phyloP scores from a whole-genome alignment of 1,140 invertebrate genomes.

The Maniola jurtina region DNA sequence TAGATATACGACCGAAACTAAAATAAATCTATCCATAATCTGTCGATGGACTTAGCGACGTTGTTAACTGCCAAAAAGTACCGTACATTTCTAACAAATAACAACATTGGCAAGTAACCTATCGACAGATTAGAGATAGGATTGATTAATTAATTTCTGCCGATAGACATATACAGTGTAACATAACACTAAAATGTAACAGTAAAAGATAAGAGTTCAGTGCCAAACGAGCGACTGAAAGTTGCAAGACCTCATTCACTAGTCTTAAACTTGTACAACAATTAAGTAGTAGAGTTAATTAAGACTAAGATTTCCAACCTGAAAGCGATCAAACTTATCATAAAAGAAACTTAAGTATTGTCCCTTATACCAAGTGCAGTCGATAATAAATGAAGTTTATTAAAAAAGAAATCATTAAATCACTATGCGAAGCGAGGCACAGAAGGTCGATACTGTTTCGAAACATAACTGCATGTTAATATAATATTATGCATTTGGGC shows the following conservation, averaged over 20 bases:
- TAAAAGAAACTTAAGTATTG: background rate
- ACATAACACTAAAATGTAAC: no score
- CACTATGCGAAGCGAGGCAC: conserved; percentile 35
- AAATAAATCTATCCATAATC: no score
- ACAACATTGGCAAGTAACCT: no score
- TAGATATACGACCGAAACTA: no score
- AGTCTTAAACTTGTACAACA: background rate
- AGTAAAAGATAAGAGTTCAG: no score
- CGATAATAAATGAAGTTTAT: conserved; percentile 22
- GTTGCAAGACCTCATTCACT: background rate
- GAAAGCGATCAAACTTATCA: background rate
- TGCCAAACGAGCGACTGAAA: background rate
- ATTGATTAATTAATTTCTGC: no score
- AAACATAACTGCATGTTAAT: conserved; percentile 53
- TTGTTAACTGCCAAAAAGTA: no score
- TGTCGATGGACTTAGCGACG: no score
- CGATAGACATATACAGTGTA: no score
- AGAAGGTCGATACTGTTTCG: conserved; percentile 58
- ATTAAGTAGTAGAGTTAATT: background rate
- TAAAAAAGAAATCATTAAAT: conserved; percentile 36
- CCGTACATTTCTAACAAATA: no score
- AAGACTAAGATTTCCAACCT: background rate
- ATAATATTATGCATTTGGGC: conserved; percentile 60
- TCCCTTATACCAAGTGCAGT: conserved; percentile 1
- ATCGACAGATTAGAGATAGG: no score